Evolutionary conservation across 1,140 invertebrate genomes (phyloP).

Genomic region (Drosophila sp.): DNA sequence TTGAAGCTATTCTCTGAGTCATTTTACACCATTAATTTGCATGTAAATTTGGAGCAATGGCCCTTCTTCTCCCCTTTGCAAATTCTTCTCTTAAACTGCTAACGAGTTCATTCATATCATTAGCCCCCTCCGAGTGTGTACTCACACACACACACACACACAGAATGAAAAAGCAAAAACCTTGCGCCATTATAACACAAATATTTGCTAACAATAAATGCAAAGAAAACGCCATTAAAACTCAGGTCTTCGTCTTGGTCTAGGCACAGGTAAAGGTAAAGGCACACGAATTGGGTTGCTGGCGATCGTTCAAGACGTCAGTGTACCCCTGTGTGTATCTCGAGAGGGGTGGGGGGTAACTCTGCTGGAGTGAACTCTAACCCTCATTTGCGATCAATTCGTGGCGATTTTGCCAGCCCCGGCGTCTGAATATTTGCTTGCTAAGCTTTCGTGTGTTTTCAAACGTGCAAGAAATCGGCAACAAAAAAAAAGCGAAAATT

Average conservation of each 20-base stretch:
- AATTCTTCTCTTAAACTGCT: not conserved
- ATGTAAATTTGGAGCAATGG: not conserved
- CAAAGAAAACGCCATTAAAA: conserved; percentile 72
- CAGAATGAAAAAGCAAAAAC: conserved; percentile 37
- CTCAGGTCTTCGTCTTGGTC: not conserved
- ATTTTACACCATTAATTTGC: not conserved
- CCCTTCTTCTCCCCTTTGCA: not conserved
- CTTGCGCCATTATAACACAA: conserved; percentile 80
- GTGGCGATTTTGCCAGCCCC: conserved; percentile 68
- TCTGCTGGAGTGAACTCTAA: conserved; percentile 64
- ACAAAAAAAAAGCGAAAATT: conserved; percentile 57
- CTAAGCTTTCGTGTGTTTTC: conserved; percentile 60
- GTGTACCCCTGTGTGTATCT: not conserved
- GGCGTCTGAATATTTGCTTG: conserved; percentile 67
- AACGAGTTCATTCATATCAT: conserved; percentile 77
- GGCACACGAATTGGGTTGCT: conserved; percentile 26
- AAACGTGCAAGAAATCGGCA: conserved; percentile 71
- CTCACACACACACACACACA: no score
- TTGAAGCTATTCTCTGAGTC: not conserved
- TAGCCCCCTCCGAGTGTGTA: conserved; percentile 38
- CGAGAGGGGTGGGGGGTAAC: not conserved
- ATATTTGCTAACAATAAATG: conserved; percentile 78
- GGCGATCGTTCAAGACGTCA: conserved; percentile 2
- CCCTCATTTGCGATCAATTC: conserved; percentile 81
- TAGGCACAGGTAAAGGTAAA: conserved; percentile 2